Conservation (phyloP, 1,140 invertebrate genomes). For the Steinernema khuongi region DNA sequence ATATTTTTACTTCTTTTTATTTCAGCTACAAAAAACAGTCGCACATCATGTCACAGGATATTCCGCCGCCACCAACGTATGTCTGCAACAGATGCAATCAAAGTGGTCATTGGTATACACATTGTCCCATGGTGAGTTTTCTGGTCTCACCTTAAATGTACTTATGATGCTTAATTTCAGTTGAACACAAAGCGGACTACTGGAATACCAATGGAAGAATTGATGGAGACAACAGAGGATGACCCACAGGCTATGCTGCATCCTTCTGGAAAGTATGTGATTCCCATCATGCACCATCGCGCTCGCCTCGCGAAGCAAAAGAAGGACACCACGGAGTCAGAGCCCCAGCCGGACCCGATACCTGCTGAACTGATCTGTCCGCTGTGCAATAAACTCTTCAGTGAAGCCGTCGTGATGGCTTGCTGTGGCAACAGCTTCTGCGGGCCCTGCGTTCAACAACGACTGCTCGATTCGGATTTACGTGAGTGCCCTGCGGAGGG, state of each 20-base stretch:
- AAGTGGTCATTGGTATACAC: constrained; percentile 88
- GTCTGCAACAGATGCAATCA: constrained; percentile 86
- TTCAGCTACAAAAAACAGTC: constrained; percentile 43
- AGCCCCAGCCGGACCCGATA: constrained; percentile 67
- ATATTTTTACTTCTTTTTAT: constrained; percentile 22
- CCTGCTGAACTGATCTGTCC: constrained; percentile 83
- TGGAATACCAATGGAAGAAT: constrained; percentile 86
- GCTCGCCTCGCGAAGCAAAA: constrained; percentile 59
- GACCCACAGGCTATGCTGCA: constrained; percentile 84
- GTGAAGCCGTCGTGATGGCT: constrained; percentile 89
- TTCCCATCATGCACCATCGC: constrained; percentile 83
- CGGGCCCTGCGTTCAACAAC: constrained; percentile 77
- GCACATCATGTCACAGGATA: constrained; percentile 74
- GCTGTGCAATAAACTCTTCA: constrained; percentile 84
- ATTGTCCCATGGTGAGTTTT: constrained; percentile 73
- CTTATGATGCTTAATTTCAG: constrained; percentile 41
- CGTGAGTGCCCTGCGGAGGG: constrained; percentile 77
- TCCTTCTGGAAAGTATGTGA: constrained; percentile 81
- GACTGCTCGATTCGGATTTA: constrained; percentile 73
- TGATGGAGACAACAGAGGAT: constrained; percentile 81
- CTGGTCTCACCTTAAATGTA: constrained; percentile 12
- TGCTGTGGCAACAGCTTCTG: constrained; percentile 96
- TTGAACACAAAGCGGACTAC: constrained; percentile 82
- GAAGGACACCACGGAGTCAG: constrained; percentile 20
- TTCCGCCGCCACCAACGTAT: constrained; percentile 80